phyloP scores from a whole-genome alignment of 2,113 vertebrate species.

The Crypturellus undulatus region DNA sequence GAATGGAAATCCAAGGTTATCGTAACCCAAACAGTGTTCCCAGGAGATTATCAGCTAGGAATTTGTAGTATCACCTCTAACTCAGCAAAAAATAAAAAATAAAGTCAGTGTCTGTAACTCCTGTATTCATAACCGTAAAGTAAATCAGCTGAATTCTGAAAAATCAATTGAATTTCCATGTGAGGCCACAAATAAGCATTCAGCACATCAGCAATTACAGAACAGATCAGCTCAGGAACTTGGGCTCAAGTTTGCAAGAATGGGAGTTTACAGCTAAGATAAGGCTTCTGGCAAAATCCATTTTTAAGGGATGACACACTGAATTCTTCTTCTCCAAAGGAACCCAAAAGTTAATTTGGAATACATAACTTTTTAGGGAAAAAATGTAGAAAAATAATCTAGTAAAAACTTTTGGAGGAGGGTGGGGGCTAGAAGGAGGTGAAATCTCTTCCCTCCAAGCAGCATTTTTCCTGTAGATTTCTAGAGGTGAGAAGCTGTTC shows the following conservation, averaged over 20 bases:
- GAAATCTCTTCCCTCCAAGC: not conserved
- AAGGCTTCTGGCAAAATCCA: not conserved
- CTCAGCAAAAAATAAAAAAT: too few relatives aligned
- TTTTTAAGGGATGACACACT: not conserved
- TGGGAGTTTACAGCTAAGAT: not conserved
- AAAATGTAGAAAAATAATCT: too few relatives aligned
- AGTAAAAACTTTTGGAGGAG: too few relatives aligned
- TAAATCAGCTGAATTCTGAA: too few relatives aligned
- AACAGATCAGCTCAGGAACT: not conserved
- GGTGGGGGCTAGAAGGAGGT: not conserved
- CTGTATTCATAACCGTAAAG: too few relatives aligned
- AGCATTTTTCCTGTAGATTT: not conserved
- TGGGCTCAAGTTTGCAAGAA: not conserved
- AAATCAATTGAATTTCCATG: too few relatives aligned
- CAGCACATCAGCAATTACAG: not conserved
- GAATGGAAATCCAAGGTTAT: not conserved
- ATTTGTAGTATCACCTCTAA: not conserved
- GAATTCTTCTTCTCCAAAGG: not conserved
- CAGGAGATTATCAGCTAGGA: not conserved
- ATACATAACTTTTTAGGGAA: not conserved
- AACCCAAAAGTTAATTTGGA: not conserved
- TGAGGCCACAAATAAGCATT: too few relatives aligned
- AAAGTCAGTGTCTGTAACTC: too few relatives aligned
- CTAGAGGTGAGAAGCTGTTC: not conserved
- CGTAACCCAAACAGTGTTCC: not conserved